Evolutionary conservation across 2,888 invertebrate genomes (phyloP).

Genomic region (Conchocele bisecta): DNA sequence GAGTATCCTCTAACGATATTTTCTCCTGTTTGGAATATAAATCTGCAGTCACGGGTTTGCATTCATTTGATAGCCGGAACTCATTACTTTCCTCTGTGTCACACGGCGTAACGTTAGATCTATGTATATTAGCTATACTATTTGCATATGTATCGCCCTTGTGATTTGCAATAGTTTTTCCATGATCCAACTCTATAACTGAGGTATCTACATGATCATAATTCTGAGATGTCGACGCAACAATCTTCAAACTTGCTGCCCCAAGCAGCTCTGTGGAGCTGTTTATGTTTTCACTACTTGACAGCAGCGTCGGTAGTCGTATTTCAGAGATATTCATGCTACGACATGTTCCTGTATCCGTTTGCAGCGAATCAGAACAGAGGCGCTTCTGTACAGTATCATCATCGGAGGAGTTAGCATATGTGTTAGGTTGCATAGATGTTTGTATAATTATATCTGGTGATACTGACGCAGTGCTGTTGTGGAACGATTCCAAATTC

Average conservation of each 20-base stretch:
- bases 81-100: too few relatives aligned
- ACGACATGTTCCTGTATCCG: conserved; percentile 54
- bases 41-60: conserved; percentile 40
- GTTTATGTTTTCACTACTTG: conserved; percentile 45
- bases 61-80: conserved; percentile 27
- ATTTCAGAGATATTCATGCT: conserved; percentile 53
- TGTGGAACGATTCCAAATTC: conserved; percentile 23
- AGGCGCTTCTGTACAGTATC: conserved; percentile 53
- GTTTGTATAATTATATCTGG: conserved; percentile 64
- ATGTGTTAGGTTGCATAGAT: conserved; percentile 63
- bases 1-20: conserved; percentile 55
- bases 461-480: conserved; percentile 42
- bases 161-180: neutral
- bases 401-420: conserved; percentile 59
- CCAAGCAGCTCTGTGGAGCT: conserved; percentile 59
- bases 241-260: conserved; percentile 50
- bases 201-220: conserved; percentile 8
- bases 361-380: conserved; percentile 51
- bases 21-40: conserved; percentile 59
- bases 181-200: neutral
- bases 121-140: neutral
- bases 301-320: conserved; percentile 34
- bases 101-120: neutral
- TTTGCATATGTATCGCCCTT: conserved; percentile 7
- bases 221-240: too few relatives aligned